Evolutionary conservation across 2,888 invertebrate species (phyloP), one percentile per base, ranked within the genome.

Genomic region (Apocheima hispidaria): DNA sequence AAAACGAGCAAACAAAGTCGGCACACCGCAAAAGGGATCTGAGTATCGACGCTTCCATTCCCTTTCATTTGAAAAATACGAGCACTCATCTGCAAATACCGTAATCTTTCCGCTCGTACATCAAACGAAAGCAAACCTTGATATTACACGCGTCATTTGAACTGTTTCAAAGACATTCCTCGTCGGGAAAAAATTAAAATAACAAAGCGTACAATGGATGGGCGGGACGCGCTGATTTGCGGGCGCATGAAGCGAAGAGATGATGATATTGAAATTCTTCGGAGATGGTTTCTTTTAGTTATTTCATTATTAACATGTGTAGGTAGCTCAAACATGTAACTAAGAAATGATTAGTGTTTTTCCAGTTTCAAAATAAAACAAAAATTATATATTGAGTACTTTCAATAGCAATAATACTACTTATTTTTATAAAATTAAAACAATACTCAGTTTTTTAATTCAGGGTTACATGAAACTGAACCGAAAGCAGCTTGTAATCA

Each of bases 101-200:
- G 83, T 82, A 84, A 90, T 90, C 89, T 90, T 88, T 79, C 73
- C 38, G 51, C 50, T 55, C 60, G 44, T 77, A 91, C 90, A 90
- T 91, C 90, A 91, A 92, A 91, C 89, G 82, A 81, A 78, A 75
- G 81, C 62, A 85, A 87, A 84, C 83, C 85, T 86, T 86, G 83
- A 88, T 90, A 90, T 92, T 91, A 88, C 90, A 91, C 87, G 90
- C 91, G 80, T 91, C 91, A 92, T 92, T 92, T 90, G 86, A 90
- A 84, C 83, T 83, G 83, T 87, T 83, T 91, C 92, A 92, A 92
- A 92, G 92, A 92, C 89, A 92, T 92, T 92, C 92, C 84, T 70
- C 67, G 70, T 60, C 68, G 77, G 78, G 82, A 84, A 92, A 90
- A 92, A 91, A 91, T 88, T 89, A 89, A 91, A 91, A 92, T 90